These are phyloP conservation scores for Eurytoma adleriae DNA, from an alignment of 2,888 invertebrate genomes.

Conservation along the genomic window DNA sequence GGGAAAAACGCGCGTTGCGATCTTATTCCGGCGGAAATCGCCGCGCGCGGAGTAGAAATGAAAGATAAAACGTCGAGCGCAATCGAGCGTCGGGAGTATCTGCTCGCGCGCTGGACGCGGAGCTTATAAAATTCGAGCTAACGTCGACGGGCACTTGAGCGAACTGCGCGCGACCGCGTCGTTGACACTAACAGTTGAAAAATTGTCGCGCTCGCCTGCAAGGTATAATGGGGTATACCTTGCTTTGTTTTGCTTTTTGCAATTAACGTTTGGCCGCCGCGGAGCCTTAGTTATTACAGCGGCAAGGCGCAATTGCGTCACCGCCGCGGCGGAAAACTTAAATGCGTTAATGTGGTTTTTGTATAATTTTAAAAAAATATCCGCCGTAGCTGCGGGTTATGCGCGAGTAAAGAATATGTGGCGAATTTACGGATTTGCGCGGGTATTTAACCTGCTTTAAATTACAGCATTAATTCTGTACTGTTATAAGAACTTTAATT, in stretches of 20 bases:
- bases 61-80: background rate
- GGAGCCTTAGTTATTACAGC: background rate
- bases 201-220: background rate
- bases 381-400: no score
- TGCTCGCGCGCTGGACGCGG: background rate
- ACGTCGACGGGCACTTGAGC: background rate
- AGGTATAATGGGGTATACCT: no score
- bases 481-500: no score
- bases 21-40: conserved; percentile 23
- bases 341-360: no score
- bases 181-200: conserved; percentile 32
- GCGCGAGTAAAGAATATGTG: no score
- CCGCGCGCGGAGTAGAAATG: background rate
- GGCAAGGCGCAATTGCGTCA: background rate
- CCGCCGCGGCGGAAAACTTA: no score
- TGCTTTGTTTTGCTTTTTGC: no score
- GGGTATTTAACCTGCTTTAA: no score
- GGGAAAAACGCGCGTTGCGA: background rate
- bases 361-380: no score
- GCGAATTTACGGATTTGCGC: no score
- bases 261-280: no score
- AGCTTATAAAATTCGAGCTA: conserved; percentile 2
- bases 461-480: no score
- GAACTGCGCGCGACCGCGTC: background rate
- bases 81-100: background rate